Evolutionary conservation across 2,113 vertebrate genomes (phyloP).

Genomic region (Tachysurus vachellii): DNA sequence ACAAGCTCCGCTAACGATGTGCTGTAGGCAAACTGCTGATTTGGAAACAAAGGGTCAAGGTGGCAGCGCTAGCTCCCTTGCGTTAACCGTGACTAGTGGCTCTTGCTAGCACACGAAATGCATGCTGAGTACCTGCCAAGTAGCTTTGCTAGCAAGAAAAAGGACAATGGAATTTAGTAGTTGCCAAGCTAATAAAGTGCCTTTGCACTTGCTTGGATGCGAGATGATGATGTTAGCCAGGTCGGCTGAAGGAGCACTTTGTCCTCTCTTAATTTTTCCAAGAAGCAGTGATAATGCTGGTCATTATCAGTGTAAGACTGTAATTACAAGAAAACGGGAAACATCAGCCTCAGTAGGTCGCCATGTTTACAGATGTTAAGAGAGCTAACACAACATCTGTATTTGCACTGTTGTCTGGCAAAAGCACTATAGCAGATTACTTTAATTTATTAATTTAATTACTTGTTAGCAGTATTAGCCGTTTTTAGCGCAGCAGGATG

Average conservation of each 20-base stretch:
- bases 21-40: slow-evolving; percentile 71
- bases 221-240: slow-evolving; percentile 33
- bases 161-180: slow-evolving; percentile 24
- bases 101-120: slow-evolving; percentile 13
- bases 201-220: background rate
- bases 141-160: slow-evolving; percentile 38
- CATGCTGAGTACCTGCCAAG: slow-evolving; percentile 45
- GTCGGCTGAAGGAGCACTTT: slow-evolving; percentile 47
- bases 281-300: slow-evolving; percentile 60
- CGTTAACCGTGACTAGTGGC: slow-evolving; percentile 3
- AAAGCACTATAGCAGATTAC: slow-evolving; percentile 43
- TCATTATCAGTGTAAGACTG: slow-evolving; percentile 65
- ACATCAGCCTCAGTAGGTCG: slow-evolving; percentile 37
- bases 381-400: slow-evolving; percentile 24
- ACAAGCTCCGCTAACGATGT: slow-evolving; percentile 66
- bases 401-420: slow-evolving; percentile 13
- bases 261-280: slow-evolving; percentile 64
- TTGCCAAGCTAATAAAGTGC: slow-evolving; percentile 49
- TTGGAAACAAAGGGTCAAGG: slow-evolving; percentile 68
- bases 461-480: slow-evolving; percentile 48
- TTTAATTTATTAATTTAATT: slow-evolving; percentile 39
- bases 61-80: slow-evolving; percentile 38
- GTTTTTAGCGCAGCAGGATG: slow-evolving; percentile 40
- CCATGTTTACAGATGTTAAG: slow-evolving; percentile 16
- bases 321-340: slow-evolving; percentile 69